Conservation (phyloP, 2,888 invertebrate genomes). For the Sacculina carcini region DNA sequence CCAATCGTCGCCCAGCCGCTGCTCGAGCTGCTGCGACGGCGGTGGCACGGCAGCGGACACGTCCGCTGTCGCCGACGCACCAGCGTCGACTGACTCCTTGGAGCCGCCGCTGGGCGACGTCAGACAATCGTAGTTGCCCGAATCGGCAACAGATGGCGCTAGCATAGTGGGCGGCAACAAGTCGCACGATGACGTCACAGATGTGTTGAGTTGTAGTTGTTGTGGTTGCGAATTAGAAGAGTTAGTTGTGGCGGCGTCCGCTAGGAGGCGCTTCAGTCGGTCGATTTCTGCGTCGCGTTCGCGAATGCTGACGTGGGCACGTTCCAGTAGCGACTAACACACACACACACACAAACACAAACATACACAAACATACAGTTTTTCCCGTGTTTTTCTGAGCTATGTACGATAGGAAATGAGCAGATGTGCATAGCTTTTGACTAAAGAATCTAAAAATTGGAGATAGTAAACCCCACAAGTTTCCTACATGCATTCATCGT, state of each 20-base stretch:
- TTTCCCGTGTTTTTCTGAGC: too few species aligned
- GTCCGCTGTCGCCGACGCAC: conserved; percentile 14
- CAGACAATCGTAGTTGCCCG: conserved; percentile 60
- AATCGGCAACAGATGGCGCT: conserved; percentile 51
- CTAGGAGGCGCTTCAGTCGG: conserved; percentile 31
- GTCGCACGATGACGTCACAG: background rate
- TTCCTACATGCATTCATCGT: too few species aligned
- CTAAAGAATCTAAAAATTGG: too few species aligned
- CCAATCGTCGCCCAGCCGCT: conserved; percentile 11
- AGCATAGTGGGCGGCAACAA: background rate
- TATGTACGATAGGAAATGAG: too few species aligned
- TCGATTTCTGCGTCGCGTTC: conserved; percentile 57
- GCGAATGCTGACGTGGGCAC: conserved; percentile 46
- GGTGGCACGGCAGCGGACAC: background rate
- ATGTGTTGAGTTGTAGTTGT: too few species aligned
- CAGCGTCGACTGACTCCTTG: conserved; percentile 40
- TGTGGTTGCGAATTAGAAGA: background rate
- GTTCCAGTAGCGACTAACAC: conserved; percentile 29
- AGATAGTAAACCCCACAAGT: too few species aligned
- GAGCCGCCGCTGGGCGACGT: conserved; percentile 42
- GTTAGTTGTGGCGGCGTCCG: background rate
- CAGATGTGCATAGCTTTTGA: too few species aligned
- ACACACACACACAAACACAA: conserved; percentile 1
- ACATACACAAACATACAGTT: too few species aligned
- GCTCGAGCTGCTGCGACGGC: conserved; percentile 6